Conservation (phyloP, 2,113 vertebrate genomes). For the Eptesicus fuscus region DNA sequence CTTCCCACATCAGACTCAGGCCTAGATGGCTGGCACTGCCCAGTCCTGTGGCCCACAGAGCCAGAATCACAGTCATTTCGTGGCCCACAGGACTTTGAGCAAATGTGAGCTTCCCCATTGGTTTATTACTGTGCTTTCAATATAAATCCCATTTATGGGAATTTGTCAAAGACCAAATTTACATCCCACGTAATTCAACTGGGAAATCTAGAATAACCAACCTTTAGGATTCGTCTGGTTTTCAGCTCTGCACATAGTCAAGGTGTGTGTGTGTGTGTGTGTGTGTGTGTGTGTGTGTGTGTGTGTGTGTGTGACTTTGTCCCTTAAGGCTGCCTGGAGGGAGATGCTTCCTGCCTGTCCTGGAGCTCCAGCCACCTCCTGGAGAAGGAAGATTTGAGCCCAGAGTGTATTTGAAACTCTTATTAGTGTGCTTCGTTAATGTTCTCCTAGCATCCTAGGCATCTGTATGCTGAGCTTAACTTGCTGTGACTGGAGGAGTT, state of each 20-base stretch:
- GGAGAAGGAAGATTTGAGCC: neutral
- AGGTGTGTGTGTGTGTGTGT: fast-evolving
- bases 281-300: neutral
- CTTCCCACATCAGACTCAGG: neutral
- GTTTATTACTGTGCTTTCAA: neutral
- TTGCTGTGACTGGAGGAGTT: neutral
- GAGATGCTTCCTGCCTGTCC: neutral
- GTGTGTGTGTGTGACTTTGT: neutral
- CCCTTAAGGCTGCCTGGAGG: too few species aligned
- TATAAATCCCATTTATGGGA: neutral
- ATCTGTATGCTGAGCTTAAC: neutral
- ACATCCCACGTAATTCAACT: neutral
- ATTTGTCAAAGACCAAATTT: slow-evolving; percentile 4
- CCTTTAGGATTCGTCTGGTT: neutral
- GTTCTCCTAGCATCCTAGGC: neutral
- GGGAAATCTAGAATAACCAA: neutral
- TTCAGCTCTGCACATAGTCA: neutral
- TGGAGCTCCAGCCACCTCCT: neutral
- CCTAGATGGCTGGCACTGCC: neutral
- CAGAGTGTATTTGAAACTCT: neutral
- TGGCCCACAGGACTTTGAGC: neutral
- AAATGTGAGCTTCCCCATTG: neutral
- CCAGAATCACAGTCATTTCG: neutral
- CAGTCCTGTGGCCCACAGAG: neutral
- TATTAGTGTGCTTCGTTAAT: neutral